Evolutionary conservation across 2,797 vertebrate genomes (phyloP), one percentile per base, ranked within the genome.

Genomic region (Parauchenoglanis punctatus): DNA sequence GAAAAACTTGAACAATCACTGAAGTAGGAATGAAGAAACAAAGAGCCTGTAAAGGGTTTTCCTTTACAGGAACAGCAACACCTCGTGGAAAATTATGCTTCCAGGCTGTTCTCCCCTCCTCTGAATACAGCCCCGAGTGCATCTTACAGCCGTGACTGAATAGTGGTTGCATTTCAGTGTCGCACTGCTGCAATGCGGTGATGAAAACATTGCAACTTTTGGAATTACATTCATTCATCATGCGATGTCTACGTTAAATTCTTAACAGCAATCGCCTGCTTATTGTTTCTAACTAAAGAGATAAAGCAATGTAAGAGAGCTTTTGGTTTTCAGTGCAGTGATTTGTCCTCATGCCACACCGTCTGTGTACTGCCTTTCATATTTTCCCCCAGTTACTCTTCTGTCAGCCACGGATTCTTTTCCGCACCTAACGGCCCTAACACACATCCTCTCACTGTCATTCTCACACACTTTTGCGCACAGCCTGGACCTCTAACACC

Each of bases 81-180:
- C 17, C 18, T 76, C 3, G 7, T 13, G 20, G 72, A 10, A 31
- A 17, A 31, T 52, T 18, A 11, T 56, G 40, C 35, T 73, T 13
- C 12, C 11, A 25, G 40, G 70, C 11, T 4, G 8, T 23, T 46
- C 18, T 70, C 31, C 2, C 31, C 6, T 18, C 6, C 7, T 72
- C 17, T 72, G 7, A 72, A 4, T 72, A 68, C 31, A 35, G 13
- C 67, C 25, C 59, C 8, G 67, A 76, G 13, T 3, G n/a, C 25
- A 15, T 1, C 18, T 72, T 44, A 10, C 8, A 18, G 28, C 76
- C 58, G 2, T 78, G 76, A 40, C 4, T 80, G 31, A 54, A 35
- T 59, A 23, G 52, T 80, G 54, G 77, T 35, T 80, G 77, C 18
- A 35, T 81, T 44, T 81, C 23, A 44, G 59, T 28, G 80, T 82